Conservation (phyloP, 2,797 vertebrate genomes). For the Crenuchus spilurus region DNA sequence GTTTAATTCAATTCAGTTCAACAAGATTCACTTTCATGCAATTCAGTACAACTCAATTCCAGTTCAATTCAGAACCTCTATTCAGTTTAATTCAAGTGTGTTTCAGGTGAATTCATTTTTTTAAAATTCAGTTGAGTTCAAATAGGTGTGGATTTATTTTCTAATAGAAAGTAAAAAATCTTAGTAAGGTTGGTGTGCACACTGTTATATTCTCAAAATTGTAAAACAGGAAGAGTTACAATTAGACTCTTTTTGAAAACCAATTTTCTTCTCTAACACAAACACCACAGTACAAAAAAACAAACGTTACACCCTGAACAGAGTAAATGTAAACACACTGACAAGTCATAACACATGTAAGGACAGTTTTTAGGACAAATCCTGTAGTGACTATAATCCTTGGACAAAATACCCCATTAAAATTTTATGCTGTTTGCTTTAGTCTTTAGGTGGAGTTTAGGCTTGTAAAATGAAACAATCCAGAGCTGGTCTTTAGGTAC, state of each 20-base stretch:
- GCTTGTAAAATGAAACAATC: background rate
- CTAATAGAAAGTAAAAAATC: too few relatives aligned
- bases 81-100: background rate
- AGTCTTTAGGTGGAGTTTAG: background rate
- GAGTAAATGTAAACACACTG: background rate
- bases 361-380: background rate
- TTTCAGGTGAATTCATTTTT: background rate
- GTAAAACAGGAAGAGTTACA: background rate
- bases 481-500: background rate
- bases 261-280: background rate
- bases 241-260: too few relatives aligned
- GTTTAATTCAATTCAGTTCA: too few relatives aligned
- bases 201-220: background rate
- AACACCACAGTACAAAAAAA: background rate
- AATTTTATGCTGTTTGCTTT: too few relatives aligned
- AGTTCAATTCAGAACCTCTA: background rate
- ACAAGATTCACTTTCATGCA: background rate
- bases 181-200: background rate
- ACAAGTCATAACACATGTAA: background rate
- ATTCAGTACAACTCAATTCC: background rate
- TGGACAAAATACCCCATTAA: background rate
- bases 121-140: background rate
- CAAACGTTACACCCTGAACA: background rate
- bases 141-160: background rate
- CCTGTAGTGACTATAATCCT: background rate